Evolutionary conservation across 2,888 invertebrate species (phyloP), one percentile per base, ranked within the genome.

Genomic region (Pachycephus smyrnensis): DNA sequence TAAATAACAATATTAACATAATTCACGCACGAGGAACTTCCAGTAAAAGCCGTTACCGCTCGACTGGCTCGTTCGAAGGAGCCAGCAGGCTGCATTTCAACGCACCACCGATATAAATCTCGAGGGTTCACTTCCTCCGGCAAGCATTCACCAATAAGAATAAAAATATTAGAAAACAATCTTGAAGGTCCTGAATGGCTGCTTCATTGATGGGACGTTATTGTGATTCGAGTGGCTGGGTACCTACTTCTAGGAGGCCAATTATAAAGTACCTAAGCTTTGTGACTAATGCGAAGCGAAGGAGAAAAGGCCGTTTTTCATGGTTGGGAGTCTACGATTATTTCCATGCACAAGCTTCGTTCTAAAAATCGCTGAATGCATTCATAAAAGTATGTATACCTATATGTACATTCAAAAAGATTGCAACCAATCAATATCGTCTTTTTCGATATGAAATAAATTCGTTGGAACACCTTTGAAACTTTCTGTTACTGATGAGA

Each of bases 101-200:
- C 81, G 84, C 82, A 83, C 84, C 83, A 84, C 83, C 86, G 86
- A 87, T 87, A 87, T 86, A 85, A 87, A 88, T 88, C 88, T 88
- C 84, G 83, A 87, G 88, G 82, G 85, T 82, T 84, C 80, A 85
- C 86, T 86, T 88, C 88, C 88, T 87, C 82, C 82, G 82, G 84
- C 82, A 81, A 80, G 82, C 80, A 87, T 88, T 88, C 85, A 88
- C 77, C 80, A 73, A 82, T 81, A 75, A 82, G 84, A 85, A 86
- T 86, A 82, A 86, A 86, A 87, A 85, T 86, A 86, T 88, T 85
- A 86, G 85, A 88, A 88, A 88, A 87, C 86, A 86, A 85, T 86
- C 85, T 86, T 82, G 81, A 76, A 82, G 15, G 80, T 82, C 80
- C 80, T 85, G 83, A 84, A 87, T 86, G 83, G 82, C 80, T 80